phyloP scores from a whole-genome alignment of 2,113 vertebrate species.

The Eublepharis macularius region DNA sequence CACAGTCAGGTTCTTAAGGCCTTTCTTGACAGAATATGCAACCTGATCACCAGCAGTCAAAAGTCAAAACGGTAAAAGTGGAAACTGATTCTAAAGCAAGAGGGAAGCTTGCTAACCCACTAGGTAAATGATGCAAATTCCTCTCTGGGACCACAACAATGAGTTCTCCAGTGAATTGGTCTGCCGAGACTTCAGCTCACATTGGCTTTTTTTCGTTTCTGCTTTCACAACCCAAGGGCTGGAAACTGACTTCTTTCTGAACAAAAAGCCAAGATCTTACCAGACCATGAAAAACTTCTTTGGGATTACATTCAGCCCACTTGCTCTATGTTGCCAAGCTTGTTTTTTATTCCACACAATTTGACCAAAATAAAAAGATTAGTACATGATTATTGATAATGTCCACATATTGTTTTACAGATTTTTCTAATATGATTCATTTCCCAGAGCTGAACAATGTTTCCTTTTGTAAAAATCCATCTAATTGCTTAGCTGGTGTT shows the following conservation, averaged over 20 bases:
- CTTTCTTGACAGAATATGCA: not conserved
- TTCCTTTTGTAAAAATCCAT: not conserved
- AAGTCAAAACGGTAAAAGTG: not conserved
- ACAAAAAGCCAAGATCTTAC: not conserved
- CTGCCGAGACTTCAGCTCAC: not conserved
- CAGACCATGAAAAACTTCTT: not conserved
- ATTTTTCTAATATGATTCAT: not conserved
- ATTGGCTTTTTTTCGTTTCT: not conserved
- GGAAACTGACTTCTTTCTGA: no score
- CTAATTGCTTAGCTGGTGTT: constrained; percentile 37
- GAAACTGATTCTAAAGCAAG: not conserved
- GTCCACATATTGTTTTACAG: not conserved
- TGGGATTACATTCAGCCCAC: not conserved
- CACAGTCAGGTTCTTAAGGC: not conserved
- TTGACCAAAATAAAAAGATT: not conserved
- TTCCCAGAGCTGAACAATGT: not conserved
- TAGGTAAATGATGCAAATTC: not conserved
- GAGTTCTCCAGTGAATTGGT: no score
- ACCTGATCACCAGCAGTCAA: not conserved
- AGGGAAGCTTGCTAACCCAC: not conserved
- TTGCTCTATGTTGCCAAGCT: not conserved
- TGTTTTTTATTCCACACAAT: not conserved
- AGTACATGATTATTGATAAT: not conserved
- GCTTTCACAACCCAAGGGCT: not conserved
- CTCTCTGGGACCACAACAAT: not conserved